Evolutionary conservation across 2,888 invertebrate genomes (phyloP), one percentile per base, ranked within the genome.

Genomic region (Atethmia centrago): DNA sequence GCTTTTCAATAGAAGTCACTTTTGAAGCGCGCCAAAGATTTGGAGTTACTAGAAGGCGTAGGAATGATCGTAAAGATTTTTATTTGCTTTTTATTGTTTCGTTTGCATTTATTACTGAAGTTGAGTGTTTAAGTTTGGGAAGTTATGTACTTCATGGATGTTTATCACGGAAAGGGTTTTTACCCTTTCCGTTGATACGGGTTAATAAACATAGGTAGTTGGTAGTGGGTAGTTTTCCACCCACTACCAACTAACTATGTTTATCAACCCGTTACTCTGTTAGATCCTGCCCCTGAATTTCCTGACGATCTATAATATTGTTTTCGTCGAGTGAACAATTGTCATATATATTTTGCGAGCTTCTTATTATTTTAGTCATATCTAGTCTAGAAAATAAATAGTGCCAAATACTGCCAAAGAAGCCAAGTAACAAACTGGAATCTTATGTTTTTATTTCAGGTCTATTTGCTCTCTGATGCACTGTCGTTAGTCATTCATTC

Each of bases 1-100:
- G 85, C 85, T 86, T 90, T 89, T 87, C 87, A 80, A 80, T 83
- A 77, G 70, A 82, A 87, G 85, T 86, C 82, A 87, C 78, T 87
- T 88, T 85, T 83, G 80, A 88, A 85, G 85, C 87, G 64, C 69
- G 45, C 9, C 56, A 19, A 56, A 10, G 56, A 55, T 28, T 28
- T 28, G 3, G 1, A 55, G 28, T 55, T 28, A 55, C 19, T 55
- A 36, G 7, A 36, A 36, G 36, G 36, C 3, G 3, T 36, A 36
- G 7, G 36, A 7, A 36, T 36, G 2, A 5, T 36, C 36, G 36
- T 4, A 36, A 36, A 0, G 7, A 5, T 36, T 36, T 75, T 36
- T 36, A 36, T 36, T 4, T 36, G 36, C 36, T 36, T 36, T 36
- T 2, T 36, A 36, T 36, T 36, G 36, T 36, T 36, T 36, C 36